Percentiles rank a stretch among this genome's conserved stretches.
These are phyloP conservation scores for Astur gentilis DNA, from an alignment of 2,113 vertebrate species.

Conservation along the genomic window DNA sequence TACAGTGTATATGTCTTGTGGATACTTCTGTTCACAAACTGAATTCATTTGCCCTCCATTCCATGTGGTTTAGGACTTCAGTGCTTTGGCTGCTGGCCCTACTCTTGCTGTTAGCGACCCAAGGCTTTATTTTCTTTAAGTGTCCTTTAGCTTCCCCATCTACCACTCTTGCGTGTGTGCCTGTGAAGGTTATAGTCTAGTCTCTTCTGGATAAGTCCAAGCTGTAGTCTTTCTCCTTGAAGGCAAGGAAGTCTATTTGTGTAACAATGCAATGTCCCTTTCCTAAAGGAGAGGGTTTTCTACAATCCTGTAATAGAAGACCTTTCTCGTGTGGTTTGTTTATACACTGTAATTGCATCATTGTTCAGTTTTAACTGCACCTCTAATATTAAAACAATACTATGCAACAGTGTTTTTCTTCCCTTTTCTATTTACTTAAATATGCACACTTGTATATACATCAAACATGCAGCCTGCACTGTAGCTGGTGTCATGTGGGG, in stretches of 20 bases:
- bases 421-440: background rate
- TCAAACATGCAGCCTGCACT: too few relatives aligned
- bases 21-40: background rate
- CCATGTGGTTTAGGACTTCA: too few relatives aligned
- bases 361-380: background rate
- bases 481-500: background rate
- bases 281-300: background rate
- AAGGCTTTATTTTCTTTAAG: background rate
- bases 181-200: too few relatives aligned
- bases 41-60: background rate
- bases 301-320: background rate
- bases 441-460: background rate
- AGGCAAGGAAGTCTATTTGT: background rate
- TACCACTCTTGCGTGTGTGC: too few relatives aligned
- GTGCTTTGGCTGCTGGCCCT: background rate
- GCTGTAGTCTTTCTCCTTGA: background rate
- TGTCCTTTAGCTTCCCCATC: background rate
- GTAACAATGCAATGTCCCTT: background rate
- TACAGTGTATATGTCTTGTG: fast-evolving
- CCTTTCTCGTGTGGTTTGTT: background rate
- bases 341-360: background rate
- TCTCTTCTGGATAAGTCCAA: too few relatives aligned
- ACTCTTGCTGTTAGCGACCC: background rate
- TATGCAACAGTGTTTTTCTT: background rate
- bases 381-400: background rate